phyloP scores from a whole-genome alignment of 2,113 vertebrate genomes.

The Myrmecophaga tridactyla region DNA sequence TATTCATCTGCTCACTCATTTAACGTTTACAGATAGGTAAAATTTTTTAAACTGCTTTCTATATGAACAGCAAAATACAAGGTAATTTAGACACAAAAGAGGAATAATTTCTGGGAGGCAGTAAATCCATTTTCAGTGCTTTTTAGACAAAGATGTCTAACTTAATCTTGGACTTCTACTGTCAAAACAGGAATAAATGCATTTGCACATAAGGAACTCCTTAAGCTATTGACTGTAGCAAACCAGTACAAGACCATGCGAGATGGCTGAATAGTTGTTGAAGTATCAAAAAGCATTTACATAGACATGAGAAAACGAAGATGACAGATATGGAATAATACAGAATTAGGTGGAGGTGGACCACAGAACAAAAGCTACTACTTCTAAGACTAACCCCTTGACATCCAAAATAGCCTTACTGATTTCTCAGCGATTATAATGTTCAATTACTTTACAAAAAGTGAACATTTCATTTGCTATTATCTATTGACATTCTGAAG shows the following conservation, averaged over 20 bases:
- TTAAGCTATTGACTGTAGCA: background rate
- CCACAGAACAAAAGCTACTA: slow-evolving; percentile 10
- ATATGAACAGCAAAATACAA: slow-evolving; percentile 21
- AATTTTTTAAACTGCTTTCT: background rate
- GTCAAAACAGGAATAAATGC: background rate
- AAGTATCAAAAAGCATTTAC: slow-evolving; percentile 25
- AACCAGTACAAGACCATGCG: background rate
- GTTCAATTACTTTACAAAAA: background rate
- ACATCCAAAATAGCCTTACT: background rate
- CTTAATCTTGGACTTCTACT: slow-evolving; percentile 1
- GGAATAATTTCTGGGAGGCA: background rate
- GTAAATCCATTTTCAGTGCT: background rate
- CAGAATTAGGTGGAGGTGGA: too few relatives aligned
- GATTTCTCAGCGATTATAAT: background rate
- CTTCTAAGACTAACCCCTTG: background rate
- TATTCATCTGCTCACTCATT: slow-evolving; percentile 8
- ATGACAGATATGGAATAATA: background rate
- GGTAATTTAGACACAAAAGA: background rate
- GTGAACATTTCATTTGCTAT: background rate
- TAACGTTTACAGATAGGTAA: background rate
- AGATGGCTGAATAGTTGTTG: background rate
- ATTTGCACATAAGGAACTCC: background rate
- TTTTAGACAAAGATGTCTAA: slow-evolving; percentile 1
- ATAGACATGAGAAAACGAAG: slow-evolving; percentile 16
- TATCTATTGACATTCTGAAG: slow-evolving; percentile 33